These are phyloP conservation scores for Pampusana beccarii DNA, from an alignment of 2,113 vertebrate genomes.

Conservation along the genomic window DNA sequence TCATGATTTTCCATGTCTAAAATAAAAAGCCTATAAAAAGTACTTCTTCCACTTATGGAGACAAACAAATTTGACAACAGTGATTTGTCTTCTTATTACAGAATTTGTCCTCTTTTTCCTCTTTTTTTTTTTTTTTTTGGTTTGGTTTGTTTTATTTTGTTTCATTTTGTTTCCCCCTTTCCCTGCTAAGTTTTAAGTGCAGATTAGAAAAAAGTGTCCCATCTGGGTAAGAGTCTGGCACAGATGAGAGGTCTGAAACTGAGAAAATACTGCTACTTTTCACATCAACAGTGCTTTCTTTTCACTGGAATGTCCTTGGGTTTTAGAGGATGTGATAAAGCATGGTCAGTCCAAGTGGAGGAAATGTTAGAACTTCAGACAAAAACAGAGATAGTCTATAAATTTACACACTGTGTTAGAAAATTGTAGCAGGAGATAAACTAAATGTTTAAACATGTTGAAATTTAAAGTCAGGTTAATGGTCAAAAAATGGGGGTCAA, in stretches of 20 bases:
- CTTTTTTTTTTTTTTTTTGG: neutral
- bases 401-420: neutral
- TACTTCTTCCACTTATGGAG: slow-evolving; percentile 40
- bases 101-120: neutral
- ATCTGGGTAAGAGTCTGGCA: neutral
- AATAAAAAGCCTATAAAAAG: slow-evolving; percentile 60
- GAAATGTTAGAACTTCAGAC: neutral
- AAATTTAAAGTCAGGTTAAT: neutral
- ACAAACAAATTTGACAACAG: slow-evolving; percentile 24
- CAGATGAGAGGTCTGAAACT: neutral
- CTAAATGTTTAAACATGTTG: neutral
- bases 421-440: neutral
- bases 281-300: neutral
- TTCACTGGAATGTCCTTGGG: neutral
- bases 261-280: neutral
- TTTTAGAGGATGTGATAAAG: neutral
- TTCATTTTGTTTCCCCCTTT: neutral
- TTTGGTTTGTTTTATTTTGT: neutral
- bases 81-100: slow-evolving; percentile 18
- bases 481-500: neutral
- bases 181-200: neutral
- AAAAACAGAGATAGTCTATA: neutral
- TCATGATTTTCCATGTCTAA: slow-evolving; percentile 23
- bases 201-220: neutral
- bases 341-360: neutral